phyloP scores from a whole-genome alignment of 2,113 vertebrate genomes.

The Sapayoa aenigma region DNA sequence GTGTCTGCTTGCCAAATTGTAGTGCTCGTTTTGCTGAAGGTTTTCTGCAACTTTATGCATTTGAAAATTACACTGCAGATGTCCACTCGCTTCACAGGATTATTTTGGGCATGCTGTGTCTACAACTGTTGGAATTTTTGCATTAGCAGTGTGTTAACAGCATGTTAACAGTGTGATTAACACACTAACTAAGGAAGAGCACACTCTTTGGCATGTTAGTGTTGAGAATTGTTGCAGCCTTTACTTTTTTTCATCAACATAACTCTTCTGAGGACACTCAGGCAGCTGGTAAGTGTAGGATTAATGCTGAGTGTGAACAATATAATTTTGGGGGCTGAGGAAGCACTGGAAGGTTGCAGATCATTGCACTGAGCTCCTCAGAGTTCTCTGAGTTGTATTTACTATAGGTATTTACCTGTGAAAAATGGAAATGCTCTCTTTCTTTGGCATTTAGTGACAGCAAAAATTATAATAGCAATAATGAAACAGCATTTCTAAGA shows the following conservation, averaged over 20 bases:
- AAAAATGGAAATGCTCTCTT: neutral
- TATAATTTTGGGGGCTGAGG: neutral
- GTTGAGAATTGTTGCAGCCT: neutral
- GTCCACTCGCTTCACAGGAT: neutral
- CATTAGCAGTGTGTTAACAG: neutral
- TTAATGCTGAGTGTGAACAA: neutral
- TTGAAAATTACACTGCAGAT: neutral
- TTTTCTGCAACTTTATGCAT: neutral
- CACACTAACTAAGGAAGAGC: neutral
- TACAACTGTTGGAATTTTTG: neutral
- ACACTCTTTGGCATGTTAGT: rapidly evolving
- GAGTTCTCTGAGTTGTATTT: neutral
- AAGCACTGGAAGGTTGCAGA: neutral
- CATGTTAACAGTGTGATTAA: neutral
- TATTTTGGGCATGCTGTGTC: neutral
- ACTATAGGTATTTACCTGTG: rapidly evolving
- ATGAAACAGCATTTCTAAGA: neutral
- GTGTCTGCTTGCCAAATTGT: neutral
- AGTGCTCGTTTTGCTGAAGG: neutral
- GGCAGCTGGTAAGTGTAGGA: neutral
- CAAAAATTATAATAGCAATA: neutral
- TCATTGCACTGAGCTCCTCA: neutral
- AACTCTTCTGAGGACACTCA: neutral
- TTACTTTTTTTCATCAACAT: rapidly evolving
- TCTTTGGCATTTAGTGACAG: neutral